Conservation (phyloP, 2,113 vertebrate species). For the Pogona vitticeps region DNA sequence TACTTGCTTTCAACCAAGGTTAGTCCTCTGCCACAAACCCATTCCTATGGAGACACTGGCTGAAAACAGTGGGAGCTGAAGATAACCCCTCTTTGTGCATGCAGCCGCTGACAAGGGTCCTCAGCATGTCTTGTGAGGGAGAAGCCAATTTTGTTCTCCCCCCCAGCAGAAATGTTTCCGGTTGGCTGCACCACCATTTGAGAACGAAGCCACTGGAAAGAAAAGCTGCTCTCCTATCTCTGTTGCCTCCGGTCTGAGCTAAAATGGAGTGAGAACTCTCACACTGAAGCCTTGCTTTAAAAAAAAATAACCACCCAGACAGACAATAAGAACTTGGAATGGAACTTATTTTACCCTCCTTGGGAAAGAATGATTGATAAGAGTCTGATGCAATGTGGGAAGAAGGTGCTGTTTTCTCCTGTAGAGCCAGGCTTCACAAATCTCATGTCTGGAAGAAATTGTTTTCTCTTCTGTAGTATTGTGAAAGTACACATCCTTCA, state of each 20-base stretch:
- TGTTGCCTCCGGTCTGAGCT: not conserved
- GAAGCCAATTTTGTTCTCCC: not conserved
- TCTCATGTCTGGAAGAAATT: not conserved
- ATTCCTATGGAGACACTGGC: not conserved
- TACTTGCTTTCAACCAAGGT: not conserved
- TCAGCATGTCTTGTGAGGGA: not conserved
- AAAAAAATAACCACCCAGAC: not conserved
- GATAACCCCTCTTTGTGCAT: not conserved
- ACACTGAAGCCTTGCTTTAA: not conserved
- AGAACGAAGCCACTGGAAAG: not conserved
- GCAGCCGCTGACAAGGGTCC: not conserved
- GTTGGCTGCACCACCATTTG: not conserved
- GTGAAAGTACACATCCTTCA: not conserved
- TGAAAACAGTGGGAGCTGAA: not conserved
- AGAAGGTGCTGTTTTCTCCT: not conserved
- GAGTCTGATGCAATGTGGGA: not conserved
- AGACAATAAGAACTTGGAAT: not conserved
- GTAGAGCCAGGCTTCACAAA: not conserved
- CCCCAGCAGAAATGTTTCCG: fast-evolving
- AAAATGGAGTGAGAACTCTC: not conserved
- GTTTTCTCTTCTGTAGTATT: not conserved
- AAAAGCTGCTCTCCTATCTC: not conserved
- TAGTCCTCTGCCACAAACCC: not conserved
- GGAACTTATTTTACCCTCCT: not conserved
- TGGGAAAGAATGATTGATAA: not conserved